A percentile compares a stretch with the other conserved stretches of the same genome.
These are phyloP conservation scores for Nasonia oneida DNA, from an alignment of 2,888 invertebrate species.

Conservation along the genomic window DNA sequence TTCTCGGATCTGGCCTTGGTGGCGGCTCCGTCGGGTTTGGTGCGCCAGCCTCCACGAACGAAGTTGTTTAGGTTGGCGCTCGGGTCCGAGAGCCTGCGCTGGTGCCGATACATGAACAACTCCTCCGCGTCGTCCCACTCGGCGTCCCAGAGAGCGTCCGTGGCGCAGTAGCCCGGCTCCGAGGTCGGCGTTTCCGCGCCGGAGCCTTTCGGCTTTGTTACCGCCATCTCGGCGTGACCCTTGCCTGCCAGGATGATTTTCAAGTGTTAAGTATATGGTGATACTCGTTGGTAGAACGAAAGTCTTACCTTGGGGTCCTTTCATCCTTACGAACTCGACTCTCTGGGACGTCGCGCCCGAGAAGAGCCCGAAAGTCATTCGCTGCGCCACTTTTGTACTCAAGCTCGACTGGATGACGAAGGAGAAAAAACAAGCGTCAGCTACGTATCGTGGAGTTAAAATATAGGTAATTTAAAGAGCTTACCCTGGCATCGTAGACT, in stretches of 20 bases:
- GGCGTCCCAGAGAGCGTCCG: constrained; percentile 91
- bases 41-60: constrained; percentile 90
- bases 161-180: constrained; percentile 92
- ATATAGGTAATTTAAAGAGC: not conserved
- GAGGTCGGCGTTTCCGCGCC: constrained; percentile 97
- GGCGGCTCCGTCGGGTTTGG: constrained; percentile 81
- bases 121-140: constrained; percentile 95
- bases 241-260: constrained; percentile 80
- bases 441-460: not conserved
- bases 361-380: constrained; percentile 96
- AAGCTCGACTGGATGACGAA: constrained; percentile 89
- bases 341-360: constrained; percentile 88
- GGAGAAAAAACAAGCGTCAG: not conserved
- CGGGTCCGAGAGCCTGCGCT: constrained; percentile 94
- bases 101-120: constrained; percentile 89
- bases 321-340: constrained; percentile 99
- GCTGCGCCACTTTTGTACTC: constrained; percentile 95
- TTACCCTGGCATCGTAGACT: constrained; percentile 96
- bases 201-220: constrained; percentile 93
- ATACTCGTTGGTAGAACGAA: not conserved
- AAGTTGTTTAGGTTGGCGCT: constrained; percentile 94
- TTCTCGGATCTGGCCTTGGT: constrained; percentile 92
- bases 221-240: constrained; percentile 98
- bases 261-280: not conserved
- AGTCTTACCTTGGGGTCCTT: constrained; percentile 91